Evolutionary conservation across 2,888 invertebrate species (phyloP).

Genomic region (Oxyteleia sp.): DNA sequence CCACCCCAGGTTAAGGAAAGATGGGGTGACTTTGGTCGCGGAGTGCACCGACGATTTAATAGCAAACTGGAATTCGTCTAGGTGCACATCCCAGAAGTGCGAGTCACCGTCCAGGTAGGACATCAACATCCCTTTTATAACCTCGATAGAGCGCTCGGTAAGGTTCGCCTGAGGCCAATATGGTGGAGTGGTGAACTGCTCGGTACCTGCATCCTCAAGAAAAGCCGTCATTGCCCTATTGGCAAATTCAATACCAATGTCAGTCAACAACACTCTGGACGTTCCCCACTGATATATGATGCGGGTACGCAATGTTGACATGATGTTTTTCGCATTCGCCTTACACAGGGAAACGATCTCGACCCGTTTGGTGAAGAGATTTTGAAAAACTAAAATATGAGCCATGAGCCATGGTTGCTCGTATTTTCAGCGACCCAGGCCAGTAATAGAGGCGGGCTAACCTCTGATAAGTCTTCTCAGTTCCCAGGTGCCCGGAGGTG

Average conservation of each 20-base stretch:
- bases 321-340: conserved; percentile 33
- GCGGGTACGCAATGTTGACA: not conserved
- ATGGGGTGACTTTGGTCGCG: conserved; percentile 18
- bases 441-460: not conserved
- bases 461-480: not conserved
- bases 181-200: conserved; percentile 1
- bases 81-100: not conserved
- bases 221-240: conserved; percentile 22
- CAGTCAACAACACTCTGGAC: conserved; percentile 11
- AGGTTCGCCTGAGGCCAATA: not conserved
- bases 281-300: conserved; percentile 18
- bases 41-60: conserved; percentile 27
- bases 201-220: conserved; percentile 20
- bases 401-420: not conserved
- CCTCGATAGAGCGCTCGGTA: not conserved
- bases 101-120: conserved; percentile 1
- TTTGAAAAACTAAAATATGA: not conserved
- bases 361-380: conserved; percentile 2
- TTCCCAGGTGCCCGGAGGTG: not conserved
- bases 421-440: not conserved
- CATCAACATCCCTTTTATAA: conserved; percentile 43
- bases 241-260: conserved; percentile 38
- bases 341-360: conserved; percentile 23
- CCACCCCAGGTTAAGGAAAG: conserved; percentile 26
- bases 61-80: conserved; percentile 35